Evolutionary conservation across 2,797 vertebrate species (phyloP).

Genomic region (Leuciscus waleckii): DNA sequence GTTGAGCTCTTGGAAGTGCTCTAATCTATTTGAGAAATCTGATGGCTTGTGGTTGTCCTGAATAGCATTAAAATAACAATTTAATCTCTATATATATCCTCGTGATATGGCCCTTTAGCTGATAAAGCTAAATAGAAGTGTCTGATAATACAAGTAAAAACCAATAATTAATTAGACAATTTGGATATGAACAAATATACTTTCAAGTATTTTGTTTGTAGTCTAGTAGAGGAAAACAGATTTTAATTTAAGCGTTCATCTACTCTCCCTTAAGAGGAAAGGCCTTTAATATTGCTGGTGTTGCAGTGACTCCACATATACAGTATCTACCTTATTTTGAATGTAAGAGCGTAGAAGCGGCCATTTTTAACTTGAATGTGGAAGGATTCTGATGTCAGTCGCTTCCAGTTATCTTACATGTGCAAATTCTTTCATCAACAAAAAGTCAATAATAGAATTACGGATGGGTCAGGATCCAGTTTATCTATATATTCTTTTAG

Average conservation of each 20-base stretch:
- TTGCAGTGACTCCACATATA: background rate
- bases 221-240: background rate
- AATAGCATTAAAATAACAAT: constrained; percentile 17
- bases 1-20: constrained; percentile 18
- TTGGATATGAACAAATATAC: constrained; percentile 1
- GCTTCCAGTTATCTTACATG: background rate
- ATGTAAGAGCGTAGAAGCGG: too few species aligned
- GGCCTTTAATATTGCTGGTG: background rate
- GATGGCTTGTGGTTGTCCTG: background rate
- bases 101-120: background rate
- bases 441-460: background rate
- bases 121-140: constrained; percentile 5
- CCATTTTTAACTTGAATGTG: background rate
- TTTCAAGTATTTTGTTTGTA: constrained; percentile 15
- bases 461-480: background rate
- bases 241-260: background rate
- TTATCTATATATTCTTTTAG: too few species aligned
- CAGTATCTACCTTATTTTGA: background rate
- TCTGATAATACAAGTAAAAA: constrained; percentile 4
- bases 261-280: background rate
- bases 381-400: background rate
- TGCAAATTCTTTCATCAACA: background rate
- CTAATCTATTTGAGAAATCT: constrained; percentile 7
- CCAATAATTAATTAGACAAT: constrained; percentile 3
- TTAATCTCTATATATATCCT: background rate